Base-by-base conservation (phyloP, 2,113 vertebrate species). In the Tyrannus savana region DNA sequence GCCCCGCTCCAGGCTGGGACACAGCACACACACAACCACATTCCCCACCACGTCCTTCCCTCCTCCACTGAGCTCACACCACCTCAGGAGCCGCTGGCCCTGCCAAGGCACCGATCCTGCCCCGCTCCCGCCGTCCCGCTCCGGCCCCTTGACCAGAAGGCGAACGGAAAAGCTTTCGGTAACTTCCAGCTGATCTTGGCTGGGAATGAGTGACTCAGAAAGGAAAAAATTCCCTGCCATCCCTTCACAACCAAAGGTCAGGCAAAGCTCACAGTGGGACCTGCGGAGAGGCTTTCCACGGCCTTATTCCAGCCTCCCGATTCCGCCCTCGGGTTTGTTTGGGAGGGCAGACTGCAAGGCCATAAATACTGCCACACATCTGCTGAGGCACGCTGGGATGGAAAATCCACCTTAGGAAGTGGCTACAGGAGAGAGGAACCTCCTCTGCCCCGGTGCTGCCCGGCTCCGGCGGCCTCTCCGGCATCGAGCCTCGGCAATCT, bases 101-200 rank as follows among this genome's bases (percentile, higher is more conserved):
- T 91, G 84, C 69, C 95, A 91, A 49, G 73, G 84, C 1, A 2
- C 2, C 3, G 15, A 28, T 74, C 76, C 64, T 85, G 64, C 30
- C 44, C 71, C 42, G 73, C 87, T 87, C 53, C 75, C 60, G 83
- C n/a, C 66, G 31, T 17, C 76, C 82, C 3, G 0, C 31, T 71
- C 60, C 31, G 1, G 67, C 39, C 56, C 56, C 60, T 67, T 72
- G 47, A 93, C 88, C 90, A 96, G 64, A 74, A 94, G 60, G 79
- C 64, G 42, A 94, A 87, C 5, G 52, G 92, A 94, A 96, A 93
- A 95, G 76, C 66, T 90, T 89, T 60, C 80, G 80, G 96, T 89
- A 77, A 84, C 82, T 95, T 95, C 76, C 93, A 96, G 88, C 79
- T 81, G 80, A 95, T 95, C 68, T 63, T 94, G 85, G 90, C 86